Percentiles rank a stretch among this genome's conserved stretches.
Conservation (phyloP, 2,113 vertebrate genomes). For the Peucedramus taeniatus region DNA sequence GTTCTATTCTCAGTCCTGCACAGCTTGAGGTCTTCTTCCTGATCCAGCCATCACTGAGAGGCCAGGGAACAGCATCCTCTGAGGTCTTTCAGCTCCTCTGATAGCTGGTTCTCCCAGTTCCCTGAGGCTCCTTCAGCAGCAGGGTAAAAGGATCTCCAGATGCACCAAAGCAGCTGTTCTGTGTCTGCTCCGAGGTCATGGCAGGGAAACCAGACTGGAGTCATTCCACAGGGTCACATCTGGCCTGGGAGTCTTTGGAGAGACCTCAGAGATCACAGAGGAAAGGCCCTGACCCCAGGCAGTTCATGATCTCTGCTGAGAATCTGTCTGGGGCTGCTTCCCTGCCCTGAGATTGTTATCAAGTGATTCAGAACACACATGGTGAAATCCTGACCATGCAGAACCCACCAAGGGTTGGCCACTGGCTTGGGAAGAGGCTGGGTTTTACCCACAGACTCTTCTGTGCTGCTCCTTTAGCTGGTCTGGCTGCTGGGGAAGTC, state of each 20-base stretch:
- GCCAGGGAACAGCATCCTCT: neutral
- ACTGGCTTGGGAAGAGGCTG: neutral
- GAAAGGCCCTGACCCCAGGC: neutral
- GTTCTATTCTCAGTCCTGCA: neutral
- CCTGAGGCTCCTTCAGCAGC: neutral
- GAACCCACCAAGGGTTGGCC: neutral
- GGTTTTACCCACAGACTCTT: neutral
- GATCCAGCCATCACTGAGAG: neutral
- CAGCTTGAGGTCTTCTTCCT: neutral
- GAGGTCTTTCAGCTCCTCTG: neutral
- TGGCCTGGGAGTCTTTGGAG: neutral
- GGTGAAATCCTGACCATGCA: neutral
- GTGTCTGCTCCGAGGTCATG: fast-evolving
- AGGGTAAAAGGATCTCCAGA: neutral
- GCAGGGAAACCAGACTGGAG: neutral
- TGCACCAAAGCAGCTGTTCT: fast-evolving
- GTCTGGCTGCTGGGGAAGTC: neutral
- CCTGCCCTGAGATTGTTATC: neutral
- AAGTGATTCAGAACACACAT: neutral
- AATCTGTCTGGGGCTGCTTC: neutral
- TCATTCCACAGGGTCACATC: neutral
- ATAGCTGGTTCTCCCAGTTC: neutral
- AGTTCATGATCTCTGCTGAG: neutral
- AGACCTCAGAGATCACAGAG: neutral
- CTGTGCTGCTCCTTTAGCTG: neutral